Base-by-base conservation (phyloP, 2,888 invertebrate species). In the Tenthredo mesomela region DNA sequence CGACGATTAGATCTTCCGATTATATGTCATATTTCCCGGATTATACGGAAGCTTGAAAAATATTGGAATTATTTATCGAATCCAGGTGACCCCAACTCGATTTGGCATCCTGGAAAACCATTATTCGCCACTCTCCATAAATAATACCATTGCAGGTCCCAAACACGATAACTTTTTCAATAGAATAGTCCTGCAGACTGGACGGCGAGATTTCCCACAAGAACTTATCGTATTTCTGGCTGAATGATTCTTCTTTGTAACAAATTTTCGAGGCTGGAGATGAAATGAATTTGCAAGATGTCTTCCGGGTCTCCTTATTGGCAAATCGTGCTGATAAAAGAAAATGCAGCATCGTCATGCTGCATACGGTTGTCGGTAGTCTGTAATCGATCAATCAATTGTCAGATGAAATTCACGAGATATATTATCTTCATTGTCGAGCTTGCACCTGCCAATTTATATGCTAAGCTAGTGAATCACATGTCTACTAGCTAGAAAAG, bases 201-300 rank as follows among this genome's bases (percentile, higher is more conserved):
- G 77, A 50, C 54, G 1, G 77, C 18, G 29, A 40, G 29, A 77
- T 10, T 47, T 6, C 7, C 18, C 29, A 33, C 12, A 77, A 50
- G 25, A 88, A 86, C 87, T 86, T 86, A 82, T 82, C 85, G 87
- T 87, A 87, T 88, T 88, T 89, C 87, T 87, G 85, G 86, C 10
- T 83, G 84, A 86, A 43, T 85, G 86, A 88, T 89, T 88, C 25
- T 40, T 61, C 87, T 87, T 87, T 87, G 87, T 87, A 40, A 58
- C 21, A 80, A 10, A 10, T 21, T 80, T 37, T 15, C 40, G 58
- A 12, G 12, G 21, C 33, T 18, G 58, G 37, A 2, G n/a, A 10
- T 80, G 5, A 37, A 6, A 61, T 80, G 80, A 80, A 80, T 80
- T 21, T 21, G 40, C 21, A 37, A 58, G 15, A 80, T 61, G 21